Conservation (phyloP, 2,888 invertebrate genomes). For the Ornithoptera alexandrae region DNA sequence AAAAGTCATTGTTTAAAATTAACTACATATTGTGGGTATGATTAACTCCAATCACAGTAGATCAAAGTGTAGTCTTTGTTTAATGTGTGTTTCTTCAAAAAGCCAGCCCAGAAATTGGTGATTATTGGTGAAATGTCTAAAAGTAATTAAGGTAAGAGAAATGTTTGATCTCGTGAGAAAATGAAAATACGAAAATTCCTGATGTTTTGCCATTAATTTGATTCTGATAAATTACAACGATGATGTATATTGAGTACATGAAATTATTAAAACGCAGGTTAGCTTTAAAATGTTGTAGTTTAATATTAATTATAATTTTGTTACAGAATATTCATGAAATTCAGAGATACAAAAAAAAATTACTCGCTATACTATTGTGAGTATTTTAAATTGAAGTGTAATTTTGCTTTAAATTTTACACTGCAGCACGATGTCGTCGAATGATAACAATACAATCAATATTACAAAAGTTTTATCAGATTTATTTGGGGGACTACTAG, state of each 20-base stretch:
- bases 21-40: background rate
- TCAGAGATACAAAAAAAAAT: background rate
- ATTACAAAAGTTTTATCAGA: slow-evolving; percentile 66
- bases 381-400: background rate
- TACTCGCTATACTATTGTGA: background rate
- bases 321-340: background rate
- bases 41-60: background rate
- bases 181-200: no score
- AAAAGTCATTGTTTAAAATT: slow-evolving; percentile 1
- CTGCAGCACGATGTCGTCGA: slow-evolving; percentile 51
- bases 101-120: background rate
- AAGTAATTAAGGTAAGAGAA: background rate
- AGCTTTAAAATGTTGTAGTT: background rate
- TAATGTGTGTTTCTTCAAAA: background rate
- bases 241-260: no score
- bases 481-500: slow-evolving; percentile 67
- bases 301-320: background rate
- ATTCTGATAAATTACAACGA: no score
- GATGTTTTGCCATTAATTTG: no score
- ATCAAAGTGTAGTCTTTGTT: background rate
- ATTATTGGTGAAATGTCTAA: background rate
- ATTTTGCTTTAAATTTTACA: background rate
- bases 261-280: background rate
- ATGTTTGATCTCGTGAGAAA: no score
- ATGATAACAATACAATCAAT: slow-evolving; percentile 52